Conservation (phyloP, 2,113 vertebrate genomes). For the Nesogale talazaci region DNA sequence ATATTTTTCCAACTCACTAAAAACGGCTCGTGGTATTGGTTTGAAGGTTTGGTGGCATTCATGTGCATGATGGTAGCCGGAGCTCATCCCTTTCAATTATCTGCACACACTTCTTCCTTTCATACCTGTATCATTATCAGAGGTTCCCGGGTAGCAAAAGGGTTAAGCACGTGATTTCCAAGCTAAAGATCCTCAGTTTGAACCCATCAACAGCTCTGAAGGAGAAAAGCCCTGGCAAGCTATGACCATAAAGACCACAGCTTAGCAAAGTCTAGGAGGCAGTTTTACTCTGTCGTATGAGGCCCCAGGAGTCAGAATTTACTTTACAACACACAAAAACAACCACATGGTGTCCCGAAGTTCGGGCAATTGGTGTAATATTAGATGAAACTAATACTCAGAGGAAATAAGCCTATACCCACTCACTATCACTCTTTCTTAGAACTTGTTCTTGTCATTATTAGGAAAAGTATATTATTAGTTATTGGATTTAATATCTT, state of each 20-base stretch:
- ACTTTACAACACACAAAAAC: background rate
- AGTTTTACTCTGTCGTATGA: background rate
- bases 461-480: background rate
- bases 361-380: background rate
- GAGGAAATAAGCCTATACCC: background rate
- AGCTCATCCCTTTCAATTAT: background rate
- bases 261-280: background rate
- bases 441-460: background rate
- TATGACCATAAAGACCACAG: background rate
- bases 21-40: background rate
- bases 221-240: background rate
- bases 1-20: background rate
- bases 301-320: background rate
- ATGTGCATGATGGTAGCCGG: background rate
- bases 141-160: background rate
- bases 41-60: background rate
- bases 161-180: background rate
- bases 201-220: background rate
- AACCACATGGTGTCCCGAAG: background rate
- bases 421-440: background rate
- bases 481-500: too few species aligned
- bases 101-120: background rate
- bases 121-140: background rate
- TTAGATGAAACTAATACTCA: background rate
- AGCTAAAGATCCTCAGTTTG: background rate